Evolutionary conservation across 2,797 vertebrate genomes (phyloP).

Genomic region (Microtus obscurus): DNA sequence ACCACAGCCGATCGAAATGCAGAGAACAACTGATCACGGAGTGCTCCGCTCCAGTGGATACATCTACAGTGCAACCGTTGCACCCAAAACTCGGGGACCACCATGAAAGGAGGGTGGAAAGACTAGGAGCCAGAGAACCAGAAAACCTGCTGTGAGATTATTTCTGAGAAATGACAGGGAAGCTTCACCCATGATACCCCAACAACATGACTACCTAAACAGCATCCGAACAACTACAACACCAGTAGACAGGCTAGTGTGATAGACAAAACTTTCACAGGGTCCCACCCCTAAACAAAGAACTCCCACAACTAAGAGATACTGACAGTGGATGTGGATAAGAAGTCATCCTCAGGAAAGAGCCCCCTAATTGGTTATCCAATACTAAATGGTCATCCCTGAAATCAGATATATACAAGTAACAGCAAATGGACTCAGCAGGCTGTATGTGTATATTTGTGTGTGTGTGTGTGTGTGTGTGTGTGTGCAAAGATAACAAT

Average conservation of each 20-base stretch:
- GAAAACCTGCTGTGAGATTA: neutral
- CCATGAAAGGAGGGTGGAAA: neutral
- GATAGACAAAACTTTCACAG: neutral
- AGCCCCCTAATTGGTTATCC: neutral
- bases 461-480: neutral
- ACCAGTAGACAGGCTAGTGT: neutral
- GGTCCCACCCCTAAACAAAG: neutral
- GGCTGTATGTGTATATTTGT: neutral
- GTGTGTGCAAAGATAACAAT: neutral
- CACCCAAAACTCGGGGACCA: neutral
- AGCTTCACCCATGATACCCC: neutral
- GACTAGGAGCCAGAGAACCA: too few relatives aligned
- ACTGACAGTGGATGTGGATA: too few relatives aligned
- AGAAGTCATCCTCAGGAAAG: neutral
- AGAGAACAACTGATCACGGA: neutral
- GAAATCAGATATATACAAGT: neutral
- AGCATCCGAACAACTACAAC: neutral
- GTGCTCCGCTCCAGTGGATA: neutral
- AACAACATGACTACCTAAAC: too few relatives aligned
- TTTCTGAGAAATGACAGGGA: neutral
- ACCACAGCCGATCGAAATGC: neutral
- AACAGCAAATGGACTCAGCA: neutral
- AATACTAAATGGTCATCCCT: neutral
- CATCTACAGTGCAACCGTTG: too few relatives aligned
- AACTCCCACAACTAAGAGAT: neutral